Evolutionary conservation across 2,797 vertebrate genomes (phyloP), one percentile per base, ranked within the genome.

Genomic region (Pseudomugil tenellus): DNA sequence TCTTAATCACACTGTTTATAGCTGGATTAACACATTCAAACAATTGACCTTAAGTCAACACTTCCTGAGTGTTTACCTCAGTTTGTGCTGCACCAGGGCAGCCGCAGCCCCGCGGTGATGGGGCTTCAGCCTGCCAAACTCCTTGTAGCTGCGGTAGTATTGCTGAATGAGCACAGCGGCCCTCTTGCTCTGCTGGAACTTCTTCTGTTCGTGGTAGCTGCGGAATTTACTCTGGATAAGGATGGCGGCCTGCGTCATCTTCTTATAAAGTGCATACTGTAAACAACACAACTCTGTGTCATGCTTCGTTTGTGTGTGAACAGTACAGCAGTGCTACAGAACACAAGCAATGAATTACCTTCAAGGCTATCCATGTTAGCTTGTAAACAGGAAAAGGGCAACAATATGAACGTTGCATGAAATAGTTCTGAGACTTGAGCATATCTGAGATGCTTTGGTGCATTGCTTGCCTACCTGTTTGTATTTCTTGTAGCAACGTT

Each of bases 331-430:
- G 32, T 1, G 57, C 52, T 51, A 10, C 2, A 29, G 21, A 72
- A 43, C 23, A 37, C 54, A 68, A 32, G n/a, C 71, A 57, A 17
- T 43, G 67, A 31, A 39, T 68, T 99, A 99, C 98, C 98, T 99
- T 99, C 96, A 99, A 97, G 95, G 97, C 98, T 98, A 99, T 99
- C 98, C 98, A 99, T 96, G 98, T 99, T 94, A 99, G 98, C 98
- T 99, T 98, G 93, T 87, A 93, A 94, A 93, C 90, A 85, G 74
- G 81, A 83, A 87, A 90, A 76, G 72, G 74, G 58, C 73, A 66
- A 80, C 26, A 49, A 65, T 84, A 76, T 84, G 72, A 83, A 83
- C 76, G 46, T 70, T 51, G 56, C 32, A 67, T 67, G 63, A 32
- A 52, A 56, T 25, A 28, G 25, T 29, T 16, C 26, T 60, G 16